Percentiles rank a stretch among this genome's conserved stretches.
These are phyloP conservation scores for Tortricodes alternella DNA, from an alignment of 2,888 invertebrate genomes.

Conservation along the genomic window DNA sequence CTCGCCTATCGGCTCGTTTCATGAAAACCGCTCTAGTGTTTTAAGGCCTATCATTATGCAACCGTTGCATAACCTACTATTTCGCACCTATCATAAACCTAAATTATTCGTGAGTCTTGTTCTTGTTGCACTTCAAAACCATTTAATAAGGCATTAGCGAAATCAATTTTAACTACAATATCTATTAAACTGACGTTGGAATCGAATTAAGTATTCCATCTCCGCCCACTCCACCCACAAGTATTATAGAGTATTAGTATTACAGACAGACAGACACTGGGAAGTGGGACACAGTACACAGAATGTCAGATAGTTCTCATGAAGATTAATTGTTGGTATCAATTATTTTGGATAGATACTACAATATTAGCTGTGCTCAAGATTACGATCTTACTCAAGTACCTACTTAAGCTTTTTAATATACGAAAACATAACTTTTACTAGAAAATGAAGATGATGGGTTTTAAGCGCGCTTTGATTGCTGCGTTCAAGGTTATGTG, in stretches of 20 bases:
- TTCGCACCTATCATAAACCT: too few species aligned
- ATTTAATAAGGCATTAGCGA: not conserved
- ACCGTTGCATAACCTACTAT: too few species aligned
- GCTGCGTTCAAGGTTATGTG: too few species aligned
- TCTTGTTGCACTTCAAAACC: not conserved
- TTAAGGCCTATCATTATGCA: too few species aligned
- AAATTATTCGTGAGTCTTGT: not conserved
- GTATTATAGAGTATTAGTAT: not conserved
- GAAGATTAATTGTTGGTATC: not conserved
- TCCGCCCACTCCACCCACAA: slow-evolving; percentile 25
- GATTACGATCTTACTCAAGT: too few species aligned
- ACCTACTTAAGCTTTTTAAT: too few species aligned
- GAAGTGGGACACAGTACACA: slow-evolving; percentile 33
- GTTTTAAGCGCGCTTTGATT: too few species aligned
- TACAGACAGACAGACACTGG: slow-evolving; percentile 31
- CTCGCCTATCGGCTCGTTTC: too few species aligned
- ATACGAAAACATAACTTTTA: too few species aligned
- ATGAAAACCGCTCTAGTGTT: too few species aligned
- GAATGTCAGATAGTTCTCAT: slow-evolving; percentile 18
- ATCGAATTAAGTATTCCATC: not conserved
- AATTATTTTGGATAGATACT: not conserved
- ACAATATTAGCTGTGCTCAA: too few species aligned
- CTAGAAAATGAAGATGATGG: too few species aligned
- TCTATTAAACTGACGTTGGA: not conserved
- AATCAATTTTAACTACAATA: not conserved